Evolutionary conservation across 2,888 invertebrate genomes (phyloP), one percentile per base, ranked within the genome.

Genomic region (Dichetophora obliterata): DNA sequence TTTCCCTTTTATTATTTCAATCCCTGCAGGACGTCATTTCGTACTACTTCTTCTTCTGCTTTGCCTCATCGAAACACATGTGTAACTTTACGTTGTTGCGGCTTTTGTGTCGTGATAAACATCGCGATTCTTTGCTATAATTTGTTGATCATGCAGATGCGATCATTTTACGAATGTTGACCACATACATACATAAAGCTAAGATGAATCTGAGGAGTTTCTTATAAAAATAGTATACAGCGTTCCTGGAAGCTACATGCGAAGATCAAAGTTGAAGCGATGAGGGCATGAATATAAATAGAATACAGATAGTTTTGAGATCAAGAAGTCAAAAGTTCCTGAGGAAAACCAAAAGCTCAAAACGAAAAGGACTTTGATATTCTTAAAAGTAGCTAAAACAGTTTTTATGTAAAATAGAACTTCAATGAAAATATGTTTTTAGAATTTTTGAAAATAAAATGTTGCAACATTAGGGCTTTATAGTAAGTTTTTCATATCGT

Each of bases 81-180:
- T 50, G 48, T 48, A 5, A 19, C 16, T 9, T 48, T 59, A 19
- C 16, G 14, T 24, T 11, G 27, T n/a, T 54, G 37, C 71, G 37
- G 71, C 57, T 54, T 31, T 27, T 73, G 31, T 31, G 73, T 65
- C 65, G 74, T 74, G 74, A 74, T 65, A 74, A 74, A 54, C 74
- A 74, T 66, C 52, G 65, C 74, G n/a, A 54, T 48, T 37, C 43
- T 37, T 71, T 73, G 68, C 75, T 57, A 61, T 76, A 78, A 76
- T 76, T 78, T 78, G 76, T 63, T 71, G 76, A 73, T 78, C 78
- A 72, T 75, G 73, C 72, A 75, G 72, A 61, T 75, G 77, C 31
- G 68, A 75, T 75, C 61, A 59, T 48, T 37, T 31, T n/a, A 19
- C 9, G 27, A 61, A 24, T 48, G 61, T 73, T 73, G 72, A 73